Evolutionary conservation across 1,140 invertebrate genomes (phyloP), one percentile per base, ranked within the genome.

Genomic region (Telenomus remus): DNA sequence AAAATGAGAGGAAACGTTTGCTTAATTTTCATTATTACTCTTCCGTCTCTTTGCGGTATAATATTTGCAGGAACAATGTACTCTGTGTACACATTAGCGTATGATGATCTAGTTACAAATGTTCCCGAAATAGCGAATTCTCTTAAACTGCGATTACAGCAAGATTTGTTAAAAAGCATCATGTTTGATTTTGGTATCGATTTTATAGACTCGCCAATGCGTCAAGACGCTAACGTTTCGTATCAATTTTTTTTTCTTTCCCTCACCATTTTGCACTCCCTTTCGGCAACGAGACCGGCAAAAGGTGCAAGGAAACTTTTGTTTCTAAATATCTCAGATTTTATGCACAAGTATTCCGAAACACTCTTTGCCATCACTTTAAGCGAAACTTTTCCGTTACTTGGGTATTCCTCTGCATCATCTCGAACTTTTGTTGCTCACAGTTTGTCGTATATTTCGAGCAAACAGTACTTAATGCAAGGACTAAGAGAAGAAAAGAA

Each of bases 1-100:
- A 57, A 76, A 76, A 76, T 76, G 70, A 66, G 74, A 61, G 63
- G 66, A 76, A 76, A 43, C 66, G 66, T 71, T 66, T 66, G 61
- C 64, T 46, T 44, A 46, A 71, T 64, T 64, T 71, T 42, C 59
- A 64, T 71, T 71, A 64, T 64, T 53, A 33, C 33, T 13, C 12
- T 64, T 64, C 63, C 56, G 56, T 63, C 57, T 56, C 61, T 56
- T 56, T 56, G 12, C 35, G 12, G 6, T 56, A 19, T 69, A 35
- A 70, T 49, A 50, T 49, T 57, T 55, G 19, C 60, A 60, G 56
- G 43, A 16, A 14, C 7, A 43, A 54, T 70, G 59, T 70, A 60
- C 49, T 54, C 48, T 34, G 13, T 42, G 56, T 54, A 59, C 56
- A 27, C 19, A 16, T 48, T 49, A 19, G 4, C 15, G 16, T 8